A percentile compares a stretch with the other conserved stretches of the same genome.
These are phyloP conservation scores for Trypoxylus dichotomus DNA, from an alignment of 1,140 invertebrate genomes.

Conservation along the genomic window DNA sequence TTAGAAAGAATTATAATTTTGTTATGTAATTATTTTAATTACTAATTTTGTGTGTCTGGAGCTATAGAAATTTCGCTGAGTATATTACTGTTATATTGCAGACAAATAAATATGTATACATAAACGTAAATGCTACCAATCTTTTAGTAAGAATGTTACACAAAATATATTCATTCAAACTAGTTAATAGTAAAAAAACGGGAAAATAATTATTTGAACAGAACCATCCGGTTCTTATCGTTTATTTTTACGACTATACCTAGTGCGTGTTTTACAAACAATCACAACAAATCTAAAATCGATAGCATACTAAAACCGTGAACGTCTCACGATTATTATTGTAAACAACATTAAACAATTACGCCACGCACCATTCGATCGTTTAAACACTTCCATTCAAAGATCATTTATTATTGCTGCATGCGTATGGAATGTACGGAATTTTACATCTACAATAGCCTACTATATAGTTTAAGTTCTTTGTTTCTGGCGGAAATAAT, in stretches of 20 bases:
- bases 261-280: constrained; percentile 5
- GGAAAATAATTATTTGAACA: not conserved
- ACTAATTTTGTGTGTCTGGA: too few relatives aligned
- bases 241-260: not conserved
- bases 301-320: not conserved
- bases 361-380: not conserved
- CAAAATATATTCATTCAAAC: too few relatives aligned
- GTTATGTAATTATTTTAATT: too few relatives aligned
- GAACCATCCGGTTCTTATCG: not conserved
- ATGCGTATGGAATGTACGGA: not conserved
- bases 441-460: not conserved
- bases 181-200: not conserved
- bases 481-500: constrained; percentile 19
- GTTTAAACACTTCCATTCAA: not conserved
- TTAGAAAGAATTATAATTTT: too few relatives aligned
- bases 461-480: not conserved
- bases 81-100: too few relatives aligned
- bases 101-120: too few relatives aligned
- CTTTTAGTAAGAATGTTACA: too few relatives aligned
- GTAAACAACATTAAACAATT: not conserved
- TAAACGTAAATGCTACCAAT: too few relatives aligned
- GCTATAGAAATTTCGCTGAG: too few relatives aligned
- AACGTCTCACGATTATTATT: not conserved
- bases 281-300: constrained; percentile 22
- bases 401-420: not conserved